Conservation (phyloP, 2,113 vertebrate species). For the Bettongia penicillata region DNA sequence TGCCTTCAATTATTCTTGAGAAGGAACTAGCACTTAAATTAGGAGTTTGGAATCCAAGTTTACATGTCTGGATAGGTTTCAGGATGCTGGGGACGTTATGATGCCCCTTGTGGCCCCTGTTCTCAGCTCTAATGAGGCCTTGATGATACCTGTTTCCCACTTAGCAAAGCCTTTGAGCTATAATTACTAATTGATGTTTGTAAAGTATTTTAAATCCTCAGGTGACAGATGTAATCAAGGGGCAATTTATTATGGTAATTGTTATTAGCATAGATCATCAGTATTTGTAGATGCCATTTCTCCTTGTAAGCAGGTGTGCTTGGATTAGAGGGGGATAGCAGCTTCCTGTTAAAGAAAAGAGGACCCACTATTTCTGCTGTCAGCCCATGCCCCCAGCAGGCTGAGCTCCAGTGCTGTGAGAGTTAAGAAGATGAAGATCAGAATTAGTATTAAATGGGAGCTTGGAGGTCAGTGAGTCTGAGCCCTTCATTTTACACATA, state of each 20-base stretch:
- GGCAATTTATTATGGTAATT: conserved; percentile 64
- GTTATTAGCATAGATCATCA: conserved; percentile 69
- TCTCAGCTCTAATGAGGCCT: conserved; percentile 55
- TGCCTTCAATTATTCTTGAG: not conserved
- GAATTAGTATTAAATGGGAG: not conserved
- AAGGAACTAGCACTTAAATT: not conserved
- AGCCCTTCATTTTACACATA: not conserved
- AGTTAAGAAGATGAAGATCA: not conserved
- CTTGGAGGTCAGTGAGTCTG: not conserved
- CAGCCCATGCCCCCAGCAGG: not conserved
- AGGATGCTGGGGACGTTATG: conserved; percentile 4
- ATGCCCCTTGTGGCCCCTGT: not conserved
- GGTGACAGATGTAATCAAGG: conserved; percentile 68
- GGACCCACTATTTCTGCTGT: not conserved
- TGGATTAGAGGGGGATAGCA: conserved; percentile 17
- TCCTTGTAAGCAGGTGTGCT: conserved; percentile 62
- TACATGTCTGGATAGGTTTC: not conserved
- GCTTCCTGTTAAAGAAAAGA: conserved; percentile 2
- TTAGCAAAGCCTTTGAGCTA: conserved; percentile 54
- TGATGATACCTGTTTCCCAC: conserved; percentile 50
- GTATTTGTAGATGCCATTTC: conserved; percentile 66
- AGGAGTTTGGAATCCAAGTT: not conserved
- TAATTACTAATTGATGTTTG: conserved; percentile 68
- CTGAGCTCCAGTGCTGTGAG: not conserved
- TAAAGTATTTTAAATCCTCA: conserved; percentile 69